Percentiles rank a stretch among this genome's conserved stretches.
Conservation (phyloP, 2,888 invertebrate genomes). For the Brenthis ino region DNA sequence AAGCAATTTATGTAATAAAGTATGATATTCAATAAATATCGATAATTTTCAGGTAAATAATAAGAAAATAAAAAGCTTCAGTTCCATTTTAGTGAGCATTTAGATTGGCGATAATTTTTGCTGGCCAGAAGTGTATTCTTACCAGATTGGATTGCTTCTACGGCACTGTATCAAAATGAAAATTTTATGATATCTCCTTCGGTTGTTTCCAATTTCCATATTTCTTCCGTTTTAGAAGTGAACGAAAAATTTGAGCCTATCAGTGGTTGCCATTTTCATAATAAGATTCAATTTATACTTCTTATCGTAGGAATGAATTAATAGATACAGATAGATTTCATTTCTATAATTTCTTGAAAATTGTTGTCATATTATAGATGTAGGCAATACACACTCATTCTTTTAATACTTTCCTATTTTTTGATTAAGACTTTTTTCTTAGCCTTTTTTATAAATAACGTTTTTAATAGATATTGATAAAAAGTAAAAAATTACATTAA, state of each 20-base stretch:
- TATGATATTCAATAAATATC: not conserved
- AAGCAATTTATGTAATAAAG: too few relatives aligned
- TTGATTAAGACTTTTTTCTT: too few relatives aligned
- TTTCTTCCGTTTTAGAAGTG: not conserved
- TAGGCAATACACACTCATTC: too few relatives aligned
- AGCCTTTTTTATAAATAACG: too few relatives aligned
- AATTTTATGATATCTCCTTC: not conserved
- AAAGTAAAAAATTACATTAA: too few relatives aligned
- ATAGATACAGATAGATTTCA: too few relatives aligned
- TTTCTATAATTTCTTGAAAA: too few relatives aligned
- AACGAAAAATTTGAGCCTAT: not conserved
- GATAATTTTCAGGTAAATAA: not conserved
- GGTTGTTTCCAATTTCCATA: slow-evolving; percentile 8
- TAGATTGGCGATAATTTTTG: slow-evolving; percentile 2
- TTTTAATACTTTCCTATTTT: too few relatives aligned
- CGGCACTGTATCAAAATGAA: not conserved
- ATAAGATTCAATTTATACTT: not conserved
- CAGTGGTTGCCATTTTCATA: not conserved
- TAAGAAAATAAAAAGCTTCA: not conserved
- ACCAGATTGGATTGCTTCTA: slow-evolving; percentile 2
- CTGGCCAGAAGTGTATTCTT: slow-evolving; percentile 3
- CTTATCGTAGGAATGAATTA: not conserved
- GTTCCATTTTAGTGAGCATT: not conserved
- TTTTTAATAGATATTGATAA: too few relatives aligned
- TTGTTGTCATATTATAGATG: too few relatives aligned